phyloP scores from a whole-genome alignment of 2,888 invertebrate genomes.

The Chalcis sispes region DNA sequence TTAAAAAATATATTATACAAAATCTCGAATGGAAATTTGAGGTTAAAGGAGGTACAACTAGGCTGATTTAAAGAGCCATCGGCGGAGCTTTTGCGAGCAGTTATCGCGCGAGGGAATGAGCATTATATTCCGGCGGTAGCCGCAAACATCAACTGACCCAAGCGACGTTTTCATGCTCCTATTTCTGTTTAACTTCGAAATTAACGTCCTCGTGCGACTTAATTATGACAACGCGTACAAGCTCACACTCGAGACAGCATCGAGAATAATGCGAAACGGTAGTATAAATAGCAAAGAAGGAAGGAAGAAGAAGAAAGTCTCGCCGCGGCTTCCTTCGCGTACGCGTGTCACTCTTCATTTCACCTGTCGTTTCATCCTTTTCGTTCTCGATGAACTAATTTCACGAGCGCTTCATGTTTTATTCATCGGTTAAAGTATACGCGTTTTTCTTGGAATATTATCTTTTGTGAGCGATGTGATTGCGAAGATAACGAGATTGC shows the following conservation, averaged over 20 bases:
- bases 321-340: not conserved
- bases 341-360: not conserved
- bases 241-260: conserved; percentile 5
- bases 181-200: conserved; percentile 71
- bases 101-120: conserved; percentile 67
- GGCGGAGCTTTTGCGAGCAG: conserved; percentile 62
- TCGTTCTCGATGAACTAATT: conserved; percentile 10
- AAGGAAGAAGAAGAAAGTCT: conserved; percentile 18
- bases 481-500: conserved; percentile 3
- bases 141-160: conserved; percentile 64
- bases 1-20: conserved; percentile 1
- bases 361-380: conserved; percentile 18
- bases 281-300: conserved; percentile 27
- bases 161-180: conserved; percentile 66
- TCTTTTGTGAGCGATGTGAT: not conserved
- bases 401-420: not conserved
- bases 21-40: conserved; percentile 53
- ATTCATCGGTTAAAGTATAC: too few species aligned
- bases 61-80: conserved; percentile 67
- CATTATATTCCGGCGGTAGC: conserved; percentile 59
- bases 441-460: not conserved
- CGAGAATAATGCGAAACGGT: conserved; percentile 42
- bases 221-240: conserved; percentile 62
- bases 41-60: conserved; percentile 58
- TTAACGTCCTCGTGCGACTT: conserved; percentile 70